Evolutionary conservation across 2,113 vertebrate genomes (phyloP).

Genomic region (Brienomyrus longianalis): DNA sequence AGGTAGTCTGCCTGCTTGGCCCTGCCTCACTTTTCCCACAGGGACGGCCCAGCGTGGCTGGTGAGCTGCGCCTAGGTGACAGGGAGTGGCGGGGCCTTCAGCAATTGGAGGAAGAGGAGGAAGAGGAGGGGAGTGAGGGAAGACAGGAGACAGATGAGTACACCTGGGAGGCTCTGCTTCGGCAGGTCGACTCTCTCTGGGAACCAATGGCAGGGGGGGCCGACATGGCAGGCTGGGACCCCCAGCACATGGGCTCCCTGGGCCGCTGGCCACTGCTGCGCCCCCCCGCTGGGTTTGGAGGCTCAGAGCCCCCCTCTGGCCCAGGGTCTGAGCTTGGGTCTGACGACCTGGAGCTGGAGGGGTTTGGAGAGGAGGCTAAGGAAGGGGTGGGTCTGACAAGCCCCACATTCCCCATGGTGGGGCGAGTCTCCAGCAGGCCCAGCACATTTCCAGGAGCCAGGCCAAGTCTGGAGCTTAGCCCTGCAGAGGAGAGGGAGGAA

Average conservation of each 20-base stretch:
- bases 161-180: conserved; percentile 59
- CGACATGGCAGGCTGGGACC: conserved; percentile 45
- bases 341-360: conserved; percentile 57
- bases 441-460: too few species aligned
- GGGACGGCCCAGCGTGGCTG: conserved; percentile 45
- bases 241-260: conserved; percentile 51
- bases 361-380: conserved; percentile 54
- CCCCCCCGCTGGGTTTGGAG: conserved; percentile 63
- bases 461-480: background rate
- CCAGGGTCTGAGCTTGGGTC: conserved; percentile 59
- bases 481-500: background rate
- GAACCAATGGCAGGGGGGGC: conserved; percentile 52
- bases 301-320: conserved; percentile 60
- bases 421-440: background rate
- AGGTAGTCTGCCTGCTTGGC: conserved; percentile 39
- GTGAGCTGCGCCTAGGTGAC: conserved; percentile 42
- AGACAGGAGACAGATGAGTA: conserved; percentile 34
- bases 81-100: conserved; percentile 59
- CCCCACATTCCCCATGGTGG: conserved; percentile 42
- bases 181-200: conserved; percentile 65
- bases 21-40: conserved; percentile 44
- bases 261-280: conserved; percentile 62
- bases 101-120: conserved; percentile 46
- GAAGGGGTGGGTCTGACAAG: conserved; percentile 53
- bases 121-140: conserved; percentile 6